Percentiles rank a stretch among this genome's conserved stretches.
Conservation (phyloP, 2,113 vertebrate species). For the Oryzias woworae region DNA sequence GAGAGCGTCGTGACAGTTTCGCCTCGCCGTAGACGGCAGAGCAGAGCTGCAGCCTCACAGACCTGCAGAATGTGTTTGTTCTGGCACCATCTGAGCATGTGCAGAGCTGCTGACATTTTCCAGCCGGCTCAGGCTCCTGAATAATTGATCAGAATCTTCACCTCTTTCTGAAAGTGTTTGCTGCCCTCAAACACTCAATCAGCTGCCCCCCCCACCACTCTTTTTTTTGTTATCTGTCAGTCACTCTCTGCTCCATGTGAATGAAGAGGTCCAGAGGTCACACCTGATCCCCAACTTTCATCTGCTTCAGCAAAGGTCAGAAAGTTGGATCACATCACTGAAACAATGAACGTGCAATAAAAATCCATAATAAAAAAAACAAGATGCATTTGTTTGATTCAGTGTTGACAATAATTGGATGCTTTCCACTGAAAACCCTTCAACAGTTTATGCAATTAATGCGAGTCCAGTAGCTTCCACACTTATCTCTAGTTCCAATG, state of each 20-base stretch:
- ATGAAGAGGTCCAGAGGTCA: neutral
- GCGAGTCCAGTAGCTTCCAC: too few species aligned
- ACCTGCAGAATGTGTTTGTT: neutral
- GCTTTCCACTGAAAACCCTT: too few species aligned
- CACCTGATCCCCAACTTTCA: neutral
- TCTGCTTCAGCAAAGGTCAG: too few species aligned
- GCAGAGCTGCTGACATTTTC: constrained; percentile 56
- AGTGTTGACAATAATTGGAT: too few species aligned
- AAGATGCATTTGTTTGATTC: too few species aligned
- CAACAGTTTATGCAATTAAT: too few species aligned
- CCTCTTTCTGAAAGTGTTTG: constrained; percentile 20
- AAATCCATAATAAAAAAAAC: too few species aligned
- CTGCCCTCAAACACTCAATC: neutral
- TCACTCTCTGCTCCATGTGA: neutral
- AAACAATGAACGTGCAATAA: too few species aligned
- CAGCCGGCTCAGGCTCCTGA: constrained; percentile 37
- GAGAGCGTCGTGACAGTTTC: neutral
- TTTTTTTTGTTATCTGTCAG: neutral
- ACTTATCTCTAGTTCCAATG: too few species aligned
- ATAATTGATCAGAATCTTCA: constrained; percentile 66
- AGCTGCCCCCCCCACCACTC: neutral
- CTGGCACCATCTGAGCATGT: constrained; percentile 32
- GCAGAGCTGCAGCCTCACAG: neutral
- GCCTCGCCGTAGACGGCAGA: neutral
- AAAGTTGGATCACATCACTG: too few species aligned